Conservation (phyloP, 2,888 invertebrate genomes). For the Petrophora chlorosata region DNA sequence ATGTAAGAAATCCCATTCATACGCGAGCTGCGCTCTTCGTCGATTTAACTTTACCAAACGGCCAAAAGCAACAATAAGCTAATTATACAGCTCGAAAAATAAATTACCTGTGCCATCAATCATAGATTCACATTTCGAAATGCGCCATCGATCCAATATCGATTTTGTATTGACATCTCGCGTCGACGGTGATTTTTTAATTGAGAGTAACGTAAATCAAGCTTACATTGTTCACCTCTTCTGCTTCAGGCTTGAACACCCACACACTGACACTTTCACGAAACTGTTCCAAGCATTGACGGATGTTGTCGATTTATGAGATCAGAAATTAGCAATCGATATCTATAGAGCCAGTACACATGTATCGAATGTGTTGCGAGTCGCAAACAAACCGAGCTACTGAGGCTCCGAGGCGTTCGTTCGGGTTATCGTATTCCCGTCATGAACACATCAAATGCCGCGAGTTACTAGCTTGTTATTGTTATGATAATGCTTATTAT, state of each 20-base stretch:
- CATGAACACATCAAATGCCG: slow-evolving; percentile 63
- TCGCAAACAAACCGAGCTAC: slow-evolving; percentile 46
- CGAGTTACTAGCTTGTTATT: slow-evolving; percentile 76
- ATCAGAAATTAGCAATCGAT: neutral
- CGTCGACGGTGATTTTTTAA: slow-evolving; percentile 30
- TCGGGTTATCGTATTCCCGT: slow-evolving; percentile 54
- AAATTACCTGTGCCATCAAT: slow-evolving; percentile 66
- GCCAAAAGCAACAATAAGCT: slow-evolving; percentile 66
- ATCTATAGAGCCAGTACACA: slow-evolving; percentile 1
- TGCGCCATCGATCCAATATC: slow-evolving; percentile 29
- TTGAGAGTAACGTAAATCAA: slow-evolving; percentile 32
- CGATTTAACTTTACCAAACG: slow-evolving; percentile 55
- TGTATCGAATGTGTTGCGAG: slow-evolving; percentile 25
- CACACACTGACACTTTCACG: slow-evolving; percentile 41
- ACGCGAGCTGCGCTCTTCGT: slow-evolving; percentile 40
- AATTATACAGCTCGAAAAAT: slow-evolving; percentile 66
- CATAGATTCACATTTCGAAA: slow-evolving; percentile 41
- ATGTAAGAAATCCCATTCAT: slow-evolving; percentile 58
- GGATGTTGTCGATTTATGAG: neutral
- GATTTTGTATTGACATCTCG: slow-evolving; percentile 29
- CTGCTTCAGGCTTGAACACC: slow-evolving; percentile 22
- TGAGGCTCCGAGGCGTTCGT: slow-evolving; percentile 48
- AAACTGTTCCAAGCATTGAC: slow-evolving; percentile 5
- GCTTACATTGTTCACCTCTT: slow-evolving; percentile 40
- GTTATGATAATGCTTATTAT: slow-evolving; percentile 82